Percentiles rank a stretch among this genome's conserved stretches.
Conservation (phyloP, 2,797 vertebrate genomes). For the Anas georgica region DNA sequence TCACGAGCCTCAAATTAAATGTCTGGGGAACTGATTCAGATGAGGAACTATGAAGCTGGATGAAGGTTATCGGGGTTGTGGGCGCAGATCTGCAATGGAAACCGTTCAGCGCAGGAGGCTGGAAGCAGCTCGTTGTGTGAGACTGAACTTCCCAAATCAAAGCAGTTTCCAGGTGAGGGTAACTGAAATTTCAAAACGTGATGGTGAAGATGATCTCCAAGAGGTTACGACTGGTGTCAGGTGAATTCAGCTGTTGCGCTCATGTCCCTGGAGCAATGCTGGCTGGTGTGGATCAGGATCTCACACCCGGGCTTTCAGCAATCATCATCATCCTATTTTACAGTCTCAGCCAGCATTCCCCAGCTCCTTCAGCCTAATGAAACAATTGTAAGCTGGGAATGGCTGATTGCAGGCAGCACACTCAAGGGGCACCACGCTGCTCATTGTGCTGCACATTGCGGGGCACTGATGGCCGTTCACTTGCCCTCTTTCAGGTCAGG, state of each 20-base stretch:
- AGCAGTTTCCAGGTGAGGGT: background rate
- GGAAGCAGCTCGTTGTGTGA: background rate
- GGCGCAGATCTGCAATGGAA: background rate
- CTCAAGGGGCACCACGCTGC: fast-evolving
- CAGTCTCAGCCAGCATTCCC: fast-evolving
- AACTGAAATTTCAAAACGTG: background rate
- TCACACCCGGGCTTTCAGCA: background rate
- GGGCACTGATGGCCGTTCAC: background rate
- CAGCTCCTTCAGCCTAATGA: background rate
- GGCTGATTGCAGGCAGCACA: background rate
- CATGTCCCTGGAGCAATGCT: background rate
- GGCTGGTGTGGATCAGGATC: background rate
- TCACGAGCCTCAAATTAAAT: slow-evolving; percentile 41
- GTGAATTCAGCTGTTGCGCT: background rate
- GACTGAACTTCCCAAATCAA: background rate
- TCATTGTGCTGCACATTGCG: fast-evolving
- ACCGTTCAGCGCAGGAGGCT: background rate
- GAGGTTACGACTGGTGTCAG: background rate
- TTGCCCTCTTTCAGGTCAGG: background rate
- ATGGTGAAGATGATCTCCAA: background rate
- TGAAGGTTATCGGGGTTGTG: background rate
- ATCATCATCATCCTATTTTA: background rate
- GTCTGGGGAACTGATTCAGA: slow-evolving; percentile 15
- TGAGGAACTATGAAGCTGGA: background rate
- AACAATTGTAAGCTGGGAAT: background rate